These are phyloP conservation scores for Dendrolimus punctatus DNA, from an alignment of 1,140 invertebrate species.

Conservation along the genomic window DNA sequence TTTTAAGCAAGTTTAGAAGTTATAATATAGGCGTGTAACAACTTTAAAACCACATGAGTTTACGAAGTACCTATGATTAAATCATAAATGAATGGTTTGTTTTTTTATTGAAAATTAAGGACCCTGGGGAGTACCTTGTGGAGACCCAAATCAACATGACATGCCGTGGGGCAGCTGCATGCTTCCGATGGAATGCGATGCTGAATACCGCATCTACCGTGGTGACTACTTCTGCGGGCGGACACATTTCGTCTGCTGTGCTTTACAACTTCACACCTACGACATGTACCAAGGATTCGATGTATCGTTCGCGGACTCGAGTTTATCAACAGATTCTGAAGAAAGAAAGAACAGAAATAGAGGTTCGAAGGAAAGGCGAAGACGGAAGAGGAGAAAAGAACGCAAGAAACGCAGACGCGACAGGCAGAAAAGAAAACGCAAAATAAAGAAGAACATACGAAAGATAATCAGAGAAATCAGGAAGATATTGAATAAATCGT, in stretches of 20 bases:
- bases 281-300: constrained; percentile 53
- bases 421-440: constrained; percentile 36
- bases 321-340: constrained; percentile 33
- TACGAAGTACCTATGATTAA: too few species aligned
- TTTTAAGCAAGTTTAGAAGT: too few species aligned
- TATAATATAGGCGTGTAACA: too few species aligned
- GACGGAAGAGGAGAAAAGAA: constrained; percentile 18
- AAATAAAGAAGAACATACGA: constrained; percentile 41
- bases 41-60: too few species aligned
- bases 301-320: constrained; percentile 42
- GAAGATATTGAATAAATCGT: constrained; percentile 40
- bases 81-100: too few species aligned
- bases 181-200: constrained; percentile 47
- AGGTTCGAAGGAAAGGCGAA: constrained; percentile 25
- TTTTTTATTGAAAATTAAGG: constrained; percentile 22
- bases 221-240: constrained; percentile 52
- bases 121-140: constrained; percentile 55
- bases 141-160: constrained; percentile 56
- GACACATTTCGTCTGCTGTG: constrained; percentile 49
- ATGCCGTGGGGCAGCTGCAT: constrained; percentile 55
- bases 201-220: constrained; percentile 49
- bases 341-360: constrained; percentile 28
- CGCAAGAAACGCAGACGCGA: constrained; percentile 28
- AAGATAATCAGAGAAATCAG: constrained; percentile 45
- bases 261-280: constrained; percentile 36